A percentile compares a stretch with the other conserved stretches of the same genome.
Evolutionary conservation across 1,140 invertebrate genomes (phyloP).

Genomic region (Diabrotica virgifera): DNA sequence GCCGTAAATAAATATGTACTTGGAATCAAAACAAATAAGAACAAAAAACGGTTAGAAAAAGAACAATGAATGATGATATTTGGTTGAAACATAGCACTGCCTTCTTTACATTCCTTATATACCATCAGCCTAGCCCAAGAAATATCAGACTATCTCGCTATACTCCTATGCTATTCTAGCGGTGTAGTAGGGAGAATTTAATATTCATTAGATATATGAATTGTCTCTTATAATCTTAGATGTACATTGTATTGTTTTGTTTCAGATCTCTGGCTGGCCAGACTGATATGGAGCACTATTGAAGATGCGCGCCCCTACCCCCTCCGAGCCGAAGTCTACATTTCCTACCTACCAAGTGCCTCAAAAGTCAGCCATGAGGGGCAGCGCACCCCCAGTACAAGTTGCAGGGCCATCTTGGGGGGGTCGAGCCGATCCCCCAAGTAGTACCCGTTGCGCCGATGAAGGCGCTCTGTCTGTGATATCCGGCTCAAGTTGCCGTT

Average conservation of each 20-base stretch:
- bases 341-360: constrained; percentile 52
- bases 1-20: too few relatives aligned
- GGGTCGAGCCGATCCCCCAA: constrained; percentile 51
- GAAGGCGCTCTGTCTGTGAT: constrained; percentile 63
- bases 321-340: constrained; percentile 50
- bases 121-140: too few relatives aligned
- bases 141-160: too few relatives aligned
- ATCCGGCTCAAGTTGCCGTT: constrained; percentile 63
- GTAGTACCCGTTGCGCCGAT: constrained; percentile 43
- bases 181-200: too few relatives aligned
- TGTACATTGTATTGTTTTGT: constrained; percentile 20
- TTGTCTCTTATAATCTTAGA: too few relatives aligned
- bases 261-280: constrained; percentile 50
- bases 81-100: too few relatives aligned
- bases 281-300: constrained; percentile 51
- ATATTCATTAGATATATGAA: too few relatives aligned
- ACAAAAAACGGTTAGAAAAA: too few relatives aligned
- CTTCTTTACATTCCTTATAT: too few relatives aligned
- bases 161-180: too few relatives aligned
- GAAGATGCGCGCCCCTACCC: constrained; percentile 48
- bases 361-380: constrained; percentile 50
- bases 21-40: too few relatives aligned
- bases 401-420: constrained; percentile 46
- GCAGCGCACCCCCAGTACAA: constrained; percentile 50
- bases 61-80: too few relatives aligned